Percentiles rank a stretch among this genome's conserved stretches.
phyloP scores from a whole-genome alignment of 1,140 invertebrate genomes.

The Bursaphelenchus mucronatus region DNA sequence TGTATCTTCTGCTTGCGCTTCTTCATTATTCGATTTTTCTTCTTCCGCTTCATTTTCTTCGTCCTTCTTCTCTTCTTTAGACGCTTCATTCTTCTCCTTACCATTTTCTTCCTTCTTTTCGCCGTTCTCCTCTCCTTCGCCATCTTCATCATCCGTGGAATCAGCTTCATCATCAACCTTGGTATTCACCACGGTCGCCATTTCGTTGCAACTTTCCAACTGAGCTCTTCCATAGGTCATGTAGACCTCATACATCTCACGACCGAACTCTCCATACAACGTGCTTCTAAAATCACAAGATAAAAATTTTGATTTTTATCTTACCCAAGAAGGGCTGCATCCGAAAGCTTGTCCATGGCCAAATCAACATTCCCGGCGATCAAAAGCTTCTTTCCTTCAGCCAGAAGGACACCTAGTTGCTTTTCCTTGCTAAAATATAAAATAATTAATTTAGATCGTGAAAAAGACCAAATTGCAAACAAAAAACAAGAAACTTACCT shows the following conservation, averaged over 20 bases:
- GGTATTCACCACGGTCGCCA: slow-evolving; percentile 1
- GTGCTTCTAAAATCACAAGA: not conserved
- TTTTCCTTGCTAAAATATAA: slow-evolving; percentile 15
- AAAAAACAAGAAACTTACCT: not conserved
- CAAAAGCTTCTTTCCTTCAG: not conserved
- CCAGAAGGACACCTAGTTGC: not conserved
- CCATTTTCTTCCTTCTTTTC: slow-evolving; percentile 5
- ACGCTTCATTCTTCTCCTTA: not conserved
- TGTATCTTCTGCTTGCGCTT: not conserved
- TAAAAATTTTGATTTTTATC: not conserved
- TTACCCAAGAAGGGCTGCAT: slow-evolving; percentile 5
- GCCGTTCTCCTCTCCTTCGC: not conserved
- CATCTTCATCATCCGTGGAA: slow-evolving; percentile 3
- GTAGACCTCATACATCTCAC: not conserved
- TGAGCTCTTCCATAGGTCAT: slow-evolving; percentile 2
- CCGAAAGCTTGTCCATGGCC: slow-evolving; percentile 7
- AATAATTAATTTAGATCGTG: no score
- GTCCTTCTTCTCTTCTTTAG: not conserved
- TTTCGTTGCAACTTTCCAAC: not conserved
- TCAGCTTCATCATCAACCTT: not conserved
- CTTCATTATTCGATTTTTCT: not conserved
- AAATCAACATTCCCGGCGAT: not conserved
- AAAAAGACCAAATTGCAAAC: not conserved
- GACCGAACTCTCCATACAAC: not conserved
- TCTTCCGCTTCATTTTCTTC: not conserved